A percentile compares a stretch with the other conserved stretches of the same genome.
These are phyloP conservation scores for Doryteuthis pealeii DNA, from an alignment of 1,140 invertebrate genomes.

Conservation along the genomic window DNA sequence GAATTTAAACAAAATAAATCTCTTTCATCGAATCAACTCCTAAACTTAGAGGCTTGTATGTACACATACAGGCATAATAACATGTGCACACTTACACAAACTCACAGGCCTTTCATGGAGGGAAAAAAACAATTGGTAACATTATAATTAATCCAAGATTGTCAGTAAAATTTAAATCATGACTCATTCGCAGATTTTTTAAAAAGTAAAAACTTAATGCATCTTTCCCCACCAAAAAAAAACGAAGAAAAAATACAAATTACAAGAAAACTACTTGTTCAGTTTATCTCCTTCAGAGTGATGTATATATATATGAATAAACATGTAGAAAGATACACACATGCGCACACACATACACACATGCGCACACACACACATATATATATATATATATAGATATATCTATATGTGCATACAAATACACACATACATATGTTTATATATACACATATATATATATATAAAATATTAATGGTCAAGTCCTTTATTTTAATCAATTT, in stretches of 20 bases:
- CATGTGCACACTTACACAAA: background rate
- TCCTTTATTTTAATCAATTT: background rate
- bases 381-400: background rate
- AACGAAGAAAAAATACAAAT: too few relatives aligned
- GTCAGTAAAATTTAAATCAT: too few relatives aligned
- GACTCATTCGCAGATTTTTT: too few relatives aligned
- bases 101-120: background rate
- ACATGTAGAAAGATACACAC: background rate
- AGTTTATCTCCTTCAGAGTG: too few relatives aligned
- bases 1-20: background rate
- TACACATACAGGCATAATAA: background rate
- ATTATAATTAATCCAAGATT: too few relatives aligned
- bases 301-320: too few relatives aligned
- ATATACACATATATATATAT: background rate
- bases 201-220: too few relatives aligned
- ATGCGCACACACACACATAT: background rate
- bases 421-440: background rate
- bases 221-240: too few relatives aligned
- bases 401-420: background rate
- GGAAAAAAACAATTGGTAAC: too few relatives aligned
- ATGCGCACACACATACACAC: background rate
- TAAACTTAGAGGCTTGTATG: background rate
- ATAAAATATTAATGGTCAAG: background rate
- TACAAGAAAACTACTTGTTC: too few relatives aligned
- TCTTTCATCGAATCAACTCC: background rate